Base-by-base conservation (phyloP, 1,140 invertebrate species). In the Arctopsyche grandis region DNA sequence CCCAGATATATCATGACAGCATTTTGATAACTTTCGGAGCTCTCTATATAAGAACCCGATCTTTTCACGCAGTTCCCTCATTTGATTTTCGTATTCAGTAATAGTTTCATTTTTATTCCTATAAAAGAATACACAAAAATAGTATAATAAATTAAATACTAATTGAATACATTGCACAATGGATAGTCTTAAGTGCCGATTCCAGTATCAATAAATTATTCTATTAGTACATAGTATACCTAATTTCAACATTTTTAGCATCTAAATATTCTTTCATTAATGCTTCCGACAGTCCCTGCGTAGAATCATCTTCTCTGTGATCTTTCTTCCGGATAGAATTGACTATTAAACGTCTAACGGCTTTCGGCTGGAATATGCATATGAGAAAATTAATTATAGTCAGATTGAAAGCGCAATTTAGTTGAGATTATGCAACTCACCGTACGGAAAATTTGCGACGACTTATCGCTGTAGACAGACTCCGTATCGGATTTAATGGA, bases 81-180 rank as follows among this genome's bases (percentile, higher is more conserved):
- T 78, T 71, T 79, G 77, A 12, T n/a, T 52, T 76, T 78, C 80
- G 73, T 81, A 79, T 19, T 81, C 80, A 12, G 9, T 43, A 58
- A 81, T 81, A n/a, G 77, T 79, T 29, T 69, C 80, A 81, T 81
- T 71, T 52, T 81, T 81, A 66, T 79, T 78, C 29, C 80, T 81
- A 56, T 75, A 77, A 81, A 48, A 9, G 21, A n/a, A 69, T 7
- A 70, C 26, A 38, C 9, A 7, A 22, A 69, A 16, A 26, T 38
- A 29, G 1, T 4, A 29, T 73, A 43, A 9, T 69, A 78, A 78
- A 81, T 60, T 21, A 10, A 22, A 43, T 46, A 19, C 12, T 9
- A 48, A 73, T n/a, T n/a, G n/a, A n/a, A n/a, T n/a, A n/a, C n/a
- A n/a, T n/a, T n/a, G n/a, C n/a, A n/a, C n/a, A n/a, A n/a, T n/a